phyloP scores from a whole-genome alignment of 2,888 invertebrate genomes.

The Aquatica leii region DNA sequence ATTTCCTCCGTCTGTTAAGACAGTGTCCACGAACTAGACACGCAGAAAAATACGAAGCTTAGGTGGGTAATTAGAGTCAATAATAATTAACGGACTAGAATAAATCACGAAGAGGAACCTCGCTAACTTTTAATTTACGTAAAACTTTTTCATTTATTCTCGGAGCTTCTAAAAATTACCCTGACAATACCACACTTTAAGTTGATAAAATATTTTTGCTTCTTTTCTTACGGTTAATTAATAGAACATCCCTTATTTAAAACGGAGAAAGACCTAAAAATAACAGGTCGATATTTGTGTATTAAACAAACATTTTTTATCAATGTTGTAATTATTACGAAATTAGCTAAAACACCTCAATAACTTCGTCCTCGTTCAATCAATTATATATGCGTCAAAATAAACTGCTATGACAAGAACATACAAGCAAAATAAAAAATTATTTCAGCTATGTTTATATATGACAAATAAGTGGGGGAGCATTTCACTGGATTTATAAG shows the following conservation, averaged over 20 bases:
- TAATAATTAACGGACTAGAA: constrained; percentile 58
- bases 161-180: constrained; percentile 26
- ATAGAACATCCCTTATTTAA: constrained; percentile 3
- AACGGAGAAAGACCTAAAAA: not conserved
- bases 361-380: not conserved
- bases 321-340: no score
- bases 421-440: constrained; percentile 4
- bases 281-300: not conserved
- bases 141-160: constrained; percentile 40
- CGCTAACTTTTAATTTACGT: constrained; percentile 57
- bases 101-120: constrained; percentile 58
- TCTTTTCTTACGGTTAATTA: constrained; percentile 22
- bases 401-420: constrained; percentile 3
- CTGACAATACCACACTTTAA: constrained; percentile 31
- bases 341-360: not conserved
- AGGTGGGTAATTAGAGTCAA: constrained; percentile 60
- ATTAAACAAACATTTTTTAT: no score
- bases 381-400: constrained; percentile 4
- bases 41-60: constrained; percentile 53
- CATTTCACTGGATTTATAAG: constrained; percentile 41
- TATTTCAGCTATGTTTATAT: constrained; percentile 11
- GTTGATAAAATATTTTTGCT: constrained; percentile 32
- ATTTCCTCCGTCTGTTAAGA: constrained; percentile 60
- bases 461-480: constrained; percentile 11
- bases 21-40: constrained; percentile 50